Base-by-base conservation (phyloP, 2,888 invertebrate species). In the Cheilosia vulpina region DNA sequence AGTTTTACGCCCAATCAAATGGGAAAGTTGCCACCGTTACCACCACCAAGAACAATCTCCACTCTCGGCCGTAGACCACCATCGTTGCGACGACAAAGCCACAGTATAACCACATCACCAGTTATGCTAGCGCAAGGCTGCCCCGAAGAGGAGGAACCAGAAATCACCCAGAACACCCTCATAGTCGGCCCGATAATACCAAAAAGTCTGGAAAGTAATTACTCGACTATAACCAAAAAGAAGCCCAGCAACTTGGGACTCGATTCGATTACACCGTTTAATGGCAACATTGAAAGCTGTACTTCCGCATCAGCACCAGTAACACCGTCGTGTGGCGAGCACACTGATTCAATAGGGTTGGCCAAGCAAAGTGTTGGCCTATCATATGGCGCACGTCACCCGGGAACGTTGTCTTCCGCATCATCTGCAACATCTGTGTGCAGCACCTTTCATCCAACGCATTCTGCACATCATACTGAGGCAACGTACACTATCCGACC, bases 31-130 rank as follows among this genome's bases (percentile, higher is more conserved):
- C 95, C 95, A 0, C 96, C 96, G 0, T 93, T 94, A 80, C 97
- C 97, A 2, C 97, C 97, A 0, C 96, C 96, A 0, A 93, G 97
- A 89, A 94, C 95, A 4, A 95, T 95, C 1, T 94, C 94, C 41
- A 96, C 96, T 4, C 92, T 96, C 65, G 95, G 95, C 27, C 92
- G 95, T 52, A 88, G 88, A 34, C 88, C 88, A 4, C 89, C 90
- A 79, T 68, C 79, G 24, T 55, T 72, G 38, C 90, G 92, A n/a
- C 90, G 93, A 7, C 90, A 92, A 47, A 93, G 92, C 88, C 92
- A 92, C 72, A 90, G 89, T 50, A 88, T 92, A 19, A 92, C 92
- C 65, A 92, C 92, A 21, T 93, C 93, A 2, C 93, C 93, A 4
- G 91, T 93, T 4, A 92, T 92, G 89, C 88, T 93, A 58, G 93